These are phyloP conservation scores for Euplexia lucipara DNA, from an alignment of 2,888 invertebrate genomes.

Conservation along the genomic window DNA sequence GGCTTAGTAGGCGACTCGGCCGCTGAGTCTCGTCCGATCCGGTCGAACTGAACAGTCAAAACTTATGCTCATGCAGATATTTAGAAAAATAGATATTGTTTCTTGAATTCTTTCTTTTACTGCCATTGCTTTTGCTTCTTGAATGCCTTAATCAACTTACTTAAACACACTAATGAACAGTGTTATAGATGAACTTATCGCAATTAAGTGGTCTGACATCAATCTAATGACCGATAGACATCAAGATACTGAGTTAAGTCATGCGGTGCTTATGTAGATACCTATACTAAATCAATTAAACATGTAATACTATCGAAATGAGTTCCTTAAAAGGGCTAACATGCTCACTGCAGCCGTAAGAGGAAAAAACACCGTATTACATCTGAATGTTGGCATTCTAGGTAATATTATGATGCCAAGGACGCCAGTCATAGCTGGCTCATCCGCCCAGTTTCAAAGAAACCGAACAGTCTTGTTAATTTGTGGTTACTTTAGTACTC, in stretches of 20 bases:
- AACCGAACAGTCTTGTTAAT: conserved; percentile 7
- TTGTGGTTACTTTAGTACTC: conserved; percentile 46
- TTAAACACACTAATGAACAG: background rate
- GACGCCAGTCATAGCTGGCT: conserved; percentile 30
- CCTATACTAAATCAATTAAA: background rate
- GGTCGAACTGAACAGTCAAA: too few relatives aligned
- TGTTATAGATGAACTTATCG: background rate
- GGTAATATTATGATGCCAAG: conserved; percentile 51
- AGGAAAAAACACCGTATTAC: conserved; percentile 56
- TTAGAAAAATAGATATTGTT: too few relatives aligned
- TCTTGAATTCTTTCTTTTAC: too few relatives aligned
- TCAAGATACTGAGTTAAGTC: too few relatives aligned
- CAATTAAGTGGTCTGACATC: background rate
- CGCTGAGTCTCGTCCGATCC: too few relatives aligned
- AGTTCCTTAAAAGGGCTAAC: background rate
- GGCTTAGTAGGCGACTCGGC: too few relatives aligned
- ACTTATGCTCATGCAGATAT: too few relatives aligned
- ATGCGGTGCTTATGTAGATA: background rate
- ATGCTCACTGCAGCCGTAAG: conserved; percentile 15
- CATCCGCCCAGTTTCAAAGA: conserved; percentile 48
- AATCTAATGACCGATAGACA: background rate
- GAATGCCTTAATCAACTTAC: too few relatives aligned
- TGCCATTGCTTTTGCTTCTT: too few relatives aligned
- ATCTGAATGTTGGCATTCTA: conserved; percentile 36
- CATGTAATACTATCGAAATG: conserved; percentile 10